Evolutionary conservation across 2,113 vertebrate species (phyloP), one percentile per base, ranked within the genome.

Genomic region (Aldabrachelys gigantea): DNA sequence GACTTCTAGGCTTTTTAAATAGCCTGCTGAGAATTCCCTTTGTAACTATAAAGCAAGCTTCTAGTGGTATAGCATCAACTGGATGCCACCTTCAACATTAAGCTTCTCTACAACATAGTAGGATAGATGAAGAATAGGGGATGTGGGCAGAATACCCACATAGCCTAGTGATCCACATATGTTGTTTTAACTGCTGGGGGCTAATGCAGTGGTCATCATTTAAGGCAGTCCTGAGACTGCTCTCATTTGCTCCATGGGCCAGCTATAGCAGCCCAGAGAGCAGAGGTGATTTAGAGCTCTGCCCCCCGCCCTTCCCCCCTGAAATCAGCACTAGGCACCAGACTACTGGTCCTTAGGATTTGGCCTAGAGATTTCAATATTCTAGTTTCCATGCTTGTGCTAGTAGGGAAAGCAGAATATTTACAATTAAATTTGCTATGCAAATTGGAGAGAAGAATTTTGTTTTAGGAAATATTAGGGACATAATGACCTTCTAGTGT

Each of bases 361-460:
- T 54, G 82, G 82, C 16, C 0, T 10, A 2, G 1, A 1, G 38
- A 10, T 5, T 8, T 0, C n/a, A 44, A 57, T 8, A 8, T 9
- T 83, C 5, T 83, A 19, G 11, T 35, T 84, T 65, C 24, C 8
- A 4, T 2, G 59, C 29, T 90, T 84, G 31, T 44, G 84, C 1
- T 49, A 49, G 62, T n/a, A 69, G 41, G 62, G 24, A 44, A 27
- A 27, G 3, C 5, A 75, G 54, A 22, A 0, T 91, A 49, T 90
- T 92, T 90, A 10, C 44, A n/a, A 8, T 81, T 86, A 79, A 57
- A 38, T 5, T 21, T 8, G 29, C 72, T 80, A 54, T 78, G 49
- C n/a, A 92, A 80, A 91, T 76, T 11, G 29, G 22, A 6, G 25
- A 10, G 29, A 38, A 31, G 29, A 47, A 92, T 84, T 75, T 57